phyloP scores from a whole-genome alignment of 2,797 vertebrate species.

The Spea hammondii region DNA sequence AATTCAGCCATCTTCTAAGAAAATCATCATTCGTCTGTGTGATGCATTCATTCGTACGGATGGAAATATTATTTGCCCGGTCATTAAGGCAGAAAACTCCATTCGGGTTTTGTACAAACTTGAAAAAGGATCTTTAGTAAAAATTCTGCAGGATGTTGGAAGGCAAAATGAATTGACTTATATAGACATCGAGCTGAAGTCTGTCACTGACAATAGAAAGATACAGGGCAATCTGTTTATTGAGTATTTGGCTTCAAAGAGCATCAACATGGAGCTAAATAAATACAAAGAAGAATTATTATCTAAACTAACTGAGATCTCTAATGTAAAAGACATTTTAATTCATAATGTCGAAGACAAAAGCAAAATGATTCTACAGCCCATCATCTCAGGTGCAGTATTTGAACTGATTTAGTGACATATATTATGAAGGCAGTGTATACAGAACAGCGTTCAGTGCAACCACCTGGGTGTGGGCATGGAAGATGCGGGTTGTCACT shows the following conservation, averaged over 20 bases:
- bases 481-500: too few relatives aligned
- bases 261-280: background rate
- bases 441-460: too few relatives aligned
- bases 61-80: conserved; percentile 7
- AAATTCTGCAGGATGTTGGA: background rate
- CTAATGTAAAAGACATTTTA: background rate
- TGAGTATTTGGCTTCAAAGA: background rate
- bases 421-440: too few relatives aligned
- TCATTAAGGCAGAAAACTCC: conserved; percentile 29
- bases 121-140: background rate
- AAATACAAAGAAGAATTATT: background rate
- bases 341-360: conserved; percentile 3
- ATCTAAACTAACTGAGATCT: background rate
- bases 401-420: background rate
- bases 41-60: conserved; percentile 14
- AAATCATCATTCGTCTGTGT: conserved; percentile 11
- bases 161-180: background rate
- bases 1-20: background rate
- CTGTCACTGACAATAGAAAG: background rate
- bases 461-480: too few relatives aligned
- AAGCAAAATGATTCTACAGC: conserved; percentile 4
- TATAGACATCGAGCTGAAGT: background rate
- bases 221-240: conserved; percentile 9
- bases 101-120: conserved; percentile 25
- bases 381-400: conserved; percentile 31